Evolutionary conservation across 2,113 vertebrate genomes (phyloP), one percentile per base, ranked within the genome.

Genomic region (Piprites chloris): DNA sequence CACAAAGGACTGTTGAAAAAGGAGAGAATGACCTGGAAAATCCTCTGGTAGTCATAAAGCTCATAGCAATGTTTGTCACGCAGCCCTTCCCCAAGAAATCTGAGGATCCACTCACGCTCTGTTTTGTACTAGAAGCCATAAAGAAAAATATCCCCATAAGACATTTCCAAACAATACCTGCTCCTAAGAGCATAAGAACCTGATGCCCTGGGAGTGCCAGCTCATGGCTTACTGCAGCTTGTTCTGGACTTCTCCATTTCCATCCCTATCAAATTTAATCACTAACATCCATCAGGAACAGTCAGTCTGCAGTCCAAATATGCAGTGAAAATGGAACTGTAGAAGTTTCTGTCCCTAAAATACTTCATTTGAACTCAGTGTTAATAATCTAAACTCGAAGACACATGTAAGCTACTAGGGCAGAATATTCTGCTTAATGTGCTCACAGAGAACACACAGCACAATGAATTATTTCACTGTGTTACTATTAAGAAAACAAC

Each of bases 51-150:
- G 87, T 98, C 97, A 37, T 98, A 99, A 10, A 99, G 87, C 35
- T 99, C 97, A 5, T 98, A 99, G 95, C 98, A 99, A 33, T 98
- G 80, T 30, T 96, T 97, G 88, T 99, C 99, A 24, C 96, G 98
- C 41, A 99, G 90, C 15, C 99, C 99, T 78, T 99, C 98, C 76
- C 97, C 97, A 75, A 99, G 97, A 26, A 99, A 85, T 12, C 86
- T 97, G 23, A 99, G 85, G 66, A 99, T 96, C 99, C 99, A 99
- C 20, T 98, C 98, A 14, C 98, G 98, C 78, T 99, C 99, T 12
- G 93, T 75, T 97, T 98, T 99, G 88, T 99, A 98, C 99, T 99
- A 73, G 24, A 91, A 90, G 58, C 26, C 95, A 35, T 37, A 76
- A 50, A 52, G 53, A 47, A 89, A 50, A 84, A 82, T 10, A 92